Evolutionary conservation across 2,888 invertebrate species (phyloP).

Genomic region (Drosophila atripex): DNA sequence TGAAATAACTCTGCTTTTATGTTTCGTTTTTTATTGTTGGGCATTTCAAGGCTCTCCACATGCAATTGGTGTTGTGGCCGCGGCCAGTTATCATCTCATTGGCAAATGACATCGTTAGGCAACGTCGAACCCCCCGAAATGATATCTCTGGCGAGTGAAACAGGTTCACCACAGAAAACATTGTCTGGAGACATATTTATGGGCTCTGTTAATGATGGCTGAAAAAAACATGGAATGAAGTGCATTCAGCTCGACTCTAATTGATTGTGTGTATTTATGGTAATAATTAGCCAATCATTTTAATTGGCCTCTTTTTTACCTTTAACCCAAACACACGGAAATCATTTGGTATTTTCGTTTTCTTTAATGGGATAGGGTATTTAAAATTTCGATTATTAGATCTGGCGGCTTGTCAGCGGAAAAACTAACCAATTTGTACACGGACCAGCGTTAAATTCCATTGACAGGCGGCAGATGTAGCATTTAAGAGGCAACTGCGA

Average conservation of each 20-base stretch:
- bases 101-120: conserved; percentile 43
- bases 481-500: not conserved
- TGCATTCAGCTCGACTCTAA: conserved; percentile 22
- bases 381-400: conserved; percentile 5
- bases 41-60: conserved; percentile 34
- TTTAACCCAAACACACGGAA: not conserved
- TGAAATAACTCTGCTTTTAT: conserved; percentile 8
- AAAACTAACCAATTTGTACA: conserved; percentile 47
- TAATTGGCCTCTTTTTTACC: not conserved
- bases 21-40: conserved; percentile 23
- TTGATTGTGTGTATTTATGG: conserved; percentile 21
- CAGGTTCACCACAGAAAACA: conserved; percentile 16
- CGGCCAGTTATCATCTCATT: conserved; percentile 26
- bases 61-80: conserved; percentile 19
- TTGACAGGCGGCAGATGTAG: conserved; percentile 35
- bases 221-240: conserved; percentile 16
- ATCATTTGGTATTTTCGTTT: not conserved
- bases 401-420: conserved; percentile 30
- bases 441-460: conserved; percentile 44
- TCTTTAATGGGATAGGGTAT: conserved; percentile 6
- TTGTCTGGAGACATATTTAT: conserved; percentile 31
- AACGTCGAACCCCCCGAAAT: conserved; percentile 28
- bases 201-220: conserved; percentile 35
- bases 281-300: not conserved
- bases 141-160: conserved; percentile 8